Conservation (phyloP, 2,797 vertebrate species). For the Tinamus major region DNA sequence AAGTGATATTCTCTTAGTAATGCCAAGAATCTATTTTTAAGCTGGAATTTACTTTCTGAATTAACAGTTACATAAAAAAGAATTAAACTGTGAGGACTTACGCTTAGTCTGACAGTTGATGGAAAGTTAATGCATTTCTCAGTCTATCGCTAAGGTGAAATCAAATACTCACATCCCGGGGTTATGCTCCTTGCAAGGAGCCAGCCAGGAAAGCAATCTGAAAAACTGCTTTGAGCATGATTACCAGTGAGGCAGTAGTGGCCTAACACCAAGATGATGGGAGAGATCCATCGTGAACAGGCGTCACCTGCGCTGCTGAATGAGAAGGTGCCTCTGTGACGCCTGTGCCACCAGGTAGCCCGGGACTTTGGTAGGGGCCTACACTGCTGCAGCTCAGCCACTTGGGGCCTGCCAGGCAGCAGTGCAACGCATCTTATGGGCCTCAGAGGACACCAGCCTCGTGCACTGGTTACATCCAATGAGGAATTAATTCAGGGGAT, state of each 20-base stretch:
- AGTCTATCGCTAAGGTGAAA: no score
- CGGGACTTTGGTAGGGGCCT: not conserved
- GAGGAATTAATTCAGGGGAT: fast-evolving
- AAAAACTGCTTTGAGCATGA: not conserved
- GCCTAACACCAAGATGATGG: not conserved
- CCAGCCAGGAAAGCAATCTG: no score
- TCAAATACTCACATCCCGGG: no score
- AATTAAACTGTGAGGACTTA: no score
- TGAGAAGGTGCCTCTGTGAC: not conserved
- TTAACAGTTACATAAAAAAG: no score
- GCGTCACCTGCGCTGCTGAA: not conserved
- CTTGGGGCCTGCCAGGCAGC: not conserved
- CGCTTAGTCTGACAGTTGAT: no score
- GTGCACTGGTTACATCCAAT: fast-evolving
- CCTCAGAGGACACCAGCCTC: not conserved
- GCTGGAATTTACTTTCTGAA: no score
- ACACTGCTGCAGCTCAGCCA: not conserved
- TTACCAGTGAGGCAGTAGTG: fast-evolving
- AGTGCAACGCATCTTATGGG: not conserved
- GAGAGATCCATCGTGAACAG: not conserved
- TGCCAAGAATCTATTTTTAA: no score
- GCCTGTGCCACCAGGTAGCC: not conserved
- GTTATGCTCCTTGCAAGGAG: no score
- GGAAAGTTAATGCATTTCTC: no score
- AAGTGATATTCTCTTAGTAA: no score